phyloP scores from a whole-genome alignment of 2,797 vertebrate genomes.

The Pogonophryne albipinna region DNA sequence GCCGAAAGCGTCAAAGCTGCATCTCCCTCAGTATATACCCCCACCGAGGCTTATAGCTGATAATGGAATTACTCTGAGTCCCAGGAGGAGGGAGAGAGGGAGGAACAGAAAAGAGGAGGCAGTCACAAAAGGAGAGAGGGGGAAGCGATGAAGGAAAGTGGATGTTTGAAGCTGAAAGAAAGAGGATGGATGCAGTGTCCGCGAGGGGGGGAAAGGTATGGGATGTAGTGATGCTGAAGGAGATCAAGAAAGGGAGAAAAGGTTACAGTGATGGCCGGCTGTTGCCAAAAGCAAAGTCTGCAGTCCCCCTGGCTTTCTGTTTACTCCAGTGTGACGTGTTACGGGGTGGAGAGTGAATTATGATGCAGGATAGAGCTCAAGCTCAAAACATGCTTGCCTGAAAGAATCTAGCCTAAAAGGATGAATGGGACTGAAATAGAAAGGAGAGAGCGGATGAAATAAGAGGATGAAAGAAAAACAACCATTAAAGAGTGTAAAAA shows the following conservation, averaged over 20 bases:
- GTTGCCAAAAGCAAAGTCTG: constrained; percentile 55
- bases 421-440: constrained; percentile 33
- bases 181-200: constrained; percentile 38
- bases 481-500: constrained; percentile 34
- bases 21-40: constrained; percentile 80
- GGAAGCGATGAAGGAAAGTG: constrained; percentile 47
- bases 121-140: constrained; percentile 34
- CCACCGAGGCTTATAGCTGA: constrained; percentile 78
- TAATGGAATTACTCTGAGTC: constrained; percentile 83
- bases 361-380: constrained; percentile 54
- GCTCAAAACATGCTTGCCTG: constrained; percentile 54
- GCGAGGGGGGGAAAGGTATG: constrained; percentile 5
- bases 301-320: constrained; percentile 44
- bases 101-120: constrained; percentile 47
- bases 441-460: constrained; percentile 25
- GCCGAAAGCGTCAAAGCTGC: constrained; percentile 72
- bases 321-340: constrained; percentile 67
- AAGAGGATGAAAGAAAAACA: constrained; percentile 43
- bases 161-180: constrained; percentile 40
- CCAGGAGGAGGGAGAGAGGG: constrained; percentile 55
- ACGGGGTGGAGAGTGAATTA: constrained; percentile 56
- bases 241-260: constrained; percentile 30
- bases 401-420: constrained; percentile 50
- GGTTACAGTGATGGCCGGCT: constrained; percentile 37
- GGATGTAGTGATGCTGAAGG: constrained; percentile 31